Conservation (phyloP, 92 coral and sea anemone genomes). For the Heteractis magnifica region DNA sequence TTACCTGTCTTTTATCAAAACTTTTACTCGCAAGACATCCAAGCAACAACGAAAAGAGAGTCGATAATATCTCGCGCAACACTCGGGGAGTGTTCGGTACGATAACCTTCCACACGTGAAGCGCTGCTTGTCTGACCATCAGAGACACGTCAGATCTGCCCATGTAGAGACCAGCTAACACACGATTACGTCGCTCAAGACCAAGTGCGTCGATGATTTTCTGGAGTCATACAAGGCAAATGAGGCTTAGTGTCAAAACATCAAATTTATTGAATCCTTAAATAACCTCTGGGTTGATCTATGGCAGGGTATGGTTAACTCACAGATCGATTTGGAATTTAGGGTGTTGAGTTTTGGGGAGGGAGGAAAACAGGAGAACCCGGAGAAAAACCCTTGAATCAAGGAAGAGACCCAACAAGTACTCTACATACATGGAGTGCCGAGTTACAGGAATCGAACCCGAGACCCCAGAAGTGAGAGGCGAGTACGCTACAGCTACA, state of each 20-base stretch:
- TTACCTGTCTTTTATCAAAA: constrained; percentile 96
- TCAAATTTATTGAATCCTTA: background rate
- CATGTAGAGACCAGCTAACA: constrained; percentile 96
- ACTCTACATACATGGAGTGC: too few relatives aligned
- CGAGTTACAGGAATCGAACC: too few relatives aligned
- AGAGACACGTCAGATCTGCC: constrained; percentile 98
- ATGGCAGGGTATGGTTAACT: too few relatives aligned
- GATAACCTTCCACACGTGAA: constrained; percentile 99
- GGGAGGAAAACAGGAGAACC: too few relatives aligned
- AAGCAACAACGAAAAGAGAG: constrained; percentile 87
- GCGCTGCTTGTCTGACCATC: constrained; percentile 96
- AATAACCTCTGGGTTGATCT: too few relatives aligned
- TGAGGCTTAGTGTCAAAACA: background rate
- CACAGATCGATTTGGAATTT: too few relatives aligned
- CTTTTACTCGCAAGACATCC: constrained; percentile 98
- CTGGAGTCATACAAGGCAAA: constrained; percentile 32
- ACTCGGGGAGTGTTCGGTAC: constrained; percentile 98
- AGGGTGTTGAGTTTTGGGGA: too few relatives aligned
- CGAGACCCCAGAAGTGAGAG: too few relatives aligned
- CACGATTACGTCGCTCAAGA: constrained; percentile 91
- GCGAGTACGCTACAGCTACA: too few relatives aligned
- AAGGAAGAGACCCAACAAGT: too few relatives aligned
- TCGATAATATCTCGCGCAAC: constrained; percentile 90
- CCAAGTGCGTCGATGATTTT: constrained; percentile 89
- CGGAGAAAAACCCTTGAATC: too few relatives aligned